A percentile compares a stretch with the other conserved stretches of the same genome.
Evolutionary conservation across 1,140 invertebrate species (phyloP).

Genomic region (Thaumetopoea pityocampa): DNA sequence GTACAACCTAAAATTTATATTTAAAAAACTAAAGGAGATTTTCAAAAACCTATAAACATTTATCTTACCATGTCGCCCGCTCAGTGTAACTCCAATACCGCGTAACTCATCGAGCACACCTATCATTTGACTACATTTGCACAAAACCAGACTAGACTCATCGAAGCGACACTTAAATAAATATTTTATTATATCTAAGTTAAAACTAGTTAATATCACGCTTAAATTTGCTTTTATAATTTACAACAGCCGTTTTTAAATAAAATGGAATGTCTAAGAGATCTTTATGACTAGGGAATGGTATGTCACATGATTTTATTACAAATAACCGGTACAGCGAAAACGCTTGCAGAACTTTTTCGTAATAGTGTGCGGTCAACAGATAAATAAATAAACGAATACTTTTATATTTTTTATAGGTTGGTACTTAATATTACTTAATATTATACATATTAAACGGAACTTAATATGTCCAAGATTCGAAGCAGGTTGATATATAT

Average conservation of each 20-base stretch:
- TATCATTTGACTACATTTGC: slow-evolving; percentile 40
- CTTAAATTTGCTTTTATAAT: slow-evolving; percentile 35
- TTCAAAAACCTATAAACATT: no score
- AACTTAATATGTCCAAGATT: no score
- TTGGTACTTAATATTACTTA: no score
- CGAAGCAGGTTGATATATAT: no score
- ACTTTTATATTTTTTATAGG: no score
- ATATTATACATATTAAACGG: no score
- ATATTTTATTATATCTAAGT: slow-evolving; percentile 31
- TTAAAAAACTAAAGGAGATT: no score
- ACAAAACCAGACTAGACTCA: slow-evolving; percentile 56
- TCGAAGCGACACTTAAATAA: slow-evolving; percentile 52
- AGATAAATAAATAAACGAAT: neutral
- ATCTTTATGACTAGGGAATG: slow-evolving; percentile 47
- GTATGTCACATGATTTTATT: slow-evolving; percentile 5
- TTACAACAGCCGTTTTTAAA: slow-evolving; percentile 15
- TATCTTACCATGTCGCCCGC: no score
- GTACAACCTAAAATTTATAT: no score
- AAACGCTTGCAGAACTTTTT: slow-evolving; percentile 1
- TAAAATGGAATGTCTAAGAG: slow-evolving; percentile 42
- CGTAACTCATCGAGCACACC: slow-evolving; percentile 3
- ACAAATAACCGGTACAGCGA: neutral
- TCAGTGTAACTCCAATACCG: slow-evolving; percentile 7
- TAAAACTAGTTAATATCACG: slow-evolving; percentile 66
- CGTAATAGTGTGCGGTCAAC: neutral